phyloP scores from a whole-genome alignment of 2,113 vertebrate genomes.

The Cygnus atratus region DNA sequence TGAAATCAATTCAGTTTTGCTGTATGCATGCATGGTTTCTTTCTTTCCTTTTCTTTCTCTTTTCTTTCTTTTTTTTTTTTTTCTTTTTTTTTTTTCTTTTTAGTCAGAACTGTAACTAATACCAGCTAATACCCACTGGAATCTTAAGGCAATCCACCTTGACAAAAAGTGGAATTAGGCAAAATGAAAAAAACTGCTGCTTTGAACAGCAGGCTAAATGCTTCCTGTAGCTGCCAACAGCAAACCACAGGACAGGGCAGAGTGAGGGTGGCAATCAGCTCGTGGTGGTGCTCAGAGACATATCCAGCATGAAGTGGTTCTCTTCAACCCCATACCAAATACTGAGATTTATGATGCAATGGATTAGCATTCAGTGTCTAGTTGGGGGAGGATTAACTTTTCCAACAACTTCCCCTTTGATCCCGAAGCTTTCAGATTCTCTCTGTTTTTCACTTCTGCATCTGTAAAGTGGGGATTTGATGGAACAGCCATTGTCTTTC shows the following conservation, averaged over 20 bases:
- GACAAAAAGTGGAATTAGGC: background rate
- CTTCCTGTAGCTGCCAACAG: background rate
- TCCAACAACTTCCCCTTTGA: background rate
- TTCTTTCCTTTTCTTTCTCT: background rate
- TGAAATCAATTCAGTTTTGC: background rate
- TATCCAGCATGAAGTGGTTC: background rate
- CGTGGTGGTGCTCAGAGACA: accelerated
- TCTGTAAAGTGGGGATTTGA: background rate
- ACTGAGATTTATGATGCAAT: background rate
- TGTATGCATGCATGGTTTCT: background rate
- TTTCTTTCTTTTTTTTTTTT: background rate
- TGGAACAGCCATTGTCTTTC: background rate
- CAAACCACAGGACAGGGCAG: background rate
- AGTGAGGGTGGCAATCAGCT: background rate
- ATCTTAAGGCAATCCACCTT: background rate
- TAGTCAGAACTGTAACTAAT: background rate
- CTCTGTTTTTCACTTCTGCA: background rate
- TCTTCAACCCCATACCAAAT: background rate
- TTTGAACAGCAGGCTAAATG: background rate
- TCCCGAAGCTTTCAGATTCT: background rate
- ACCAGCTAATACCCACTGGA: background rate
- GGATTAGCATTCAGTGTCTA: background rate
- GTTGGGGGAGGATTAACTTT: background rate
- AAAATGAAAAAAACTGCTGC: background rate
- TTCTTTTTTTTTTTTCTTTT: no score